phyloP scores from a whole-genome alignment of 1,140 invertebrate species.

The Harlomillsia oculata region DNA sequence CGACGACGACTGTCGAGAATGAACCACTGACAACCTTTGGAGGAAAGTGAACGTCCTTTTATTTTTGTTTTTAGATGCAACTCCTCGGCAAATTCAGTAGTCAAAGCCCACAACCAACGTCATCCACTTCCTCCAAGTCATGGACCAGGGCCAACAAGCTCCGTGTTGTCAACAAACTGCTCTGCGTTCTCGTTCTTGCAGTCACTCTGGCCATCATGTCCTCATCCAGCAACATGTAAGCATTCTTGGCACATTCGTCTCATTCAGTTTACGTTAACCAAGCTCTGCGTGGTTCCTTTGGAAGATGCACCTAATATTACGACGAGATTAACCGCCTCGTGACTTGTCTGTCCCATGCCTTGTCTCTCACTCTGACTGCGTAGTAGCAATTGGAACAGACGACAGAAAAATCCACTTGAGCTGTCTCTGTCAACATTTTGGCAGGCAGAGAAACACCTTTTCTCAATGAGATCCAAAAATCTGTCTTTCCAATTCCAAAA shows the following conservation, averaged over 20 bases:
- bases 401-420: neutral
- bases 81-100: conserved; percentile 1
- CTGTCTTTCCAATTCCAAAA: neutral
- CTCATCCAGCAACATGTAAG: conserved; percentile 9
- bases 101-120: conserved; percentile 9
- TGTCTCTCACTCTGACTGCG: neutral
- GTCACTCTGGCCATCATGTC: neutral
- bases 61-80: conserved; percentile 11
- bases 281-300: neutral
- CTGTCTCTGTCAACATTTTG: neutral
- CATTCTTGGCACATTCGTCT: conserved; percentile 1
- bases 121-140: conserved; percentile 3
- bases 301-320: neutral
- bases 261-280: neutral
- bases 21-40: too few species aligned
- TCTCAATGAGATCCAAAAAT: neutral
- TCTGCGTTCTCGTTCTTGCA: conserved; percentile 10
- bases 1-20: too few species aligned
- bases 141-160: conserved; percentile 5
- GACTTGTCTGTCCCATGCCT: neutral
- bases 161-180: conserved; percentile 11
- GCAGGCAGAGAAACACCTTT: neutral
- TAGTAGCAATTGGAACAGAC: neutral
- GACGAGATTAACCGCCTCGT: too few species aligned
- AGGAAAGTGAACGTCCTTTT: conserved; percentile 6